Evolutionary conservation across 2,113 vertebrate species (phyloP), one percentile per base, ranked within the genome.

Genomic region (Gnathonemus longibarbis): DNA sequence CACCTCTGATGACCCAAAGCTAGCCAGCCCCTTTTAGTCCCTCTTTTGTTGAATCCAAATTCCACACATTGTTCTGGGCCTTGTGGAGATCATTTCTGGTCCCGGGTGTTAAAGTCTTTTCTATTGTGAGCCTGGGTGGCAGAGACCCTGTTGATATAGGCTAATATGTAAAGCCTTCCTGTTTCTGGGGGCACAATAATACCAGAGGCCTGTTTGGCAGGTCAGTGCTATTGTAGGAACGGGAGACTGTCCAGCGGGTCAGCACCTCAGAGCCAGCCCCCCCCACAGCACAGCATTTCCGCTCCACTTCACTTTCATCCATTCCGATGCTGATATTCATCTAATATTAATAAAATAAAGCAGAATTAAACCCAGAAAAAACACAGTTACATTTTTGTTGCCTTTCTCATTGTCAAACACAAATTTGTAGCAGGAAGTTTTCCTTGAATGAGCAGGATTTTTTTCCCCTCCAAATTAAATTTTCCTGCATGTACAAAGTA

Each of bases 121-220:
- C 31, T 24, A 9, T 53, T 19, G 66, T 89, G 88, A 89, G 66
- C 58, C 62, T 83, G 49, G n/a, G 70, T 62, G 45, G 17, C n/a
- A 35, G 45, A 39, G 56, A n/a, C 56, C 84, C 58, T 70, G 24
- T 45, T 62, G 84, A 87, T 66, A 42, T 35, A 27, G 89, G 27
- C 62, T 86, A 42, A 83, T 49, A 90, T 90, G n/a, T 86, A 74
- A 66, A 35, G 83, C 17, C 35, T 70, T 87, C 84, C 80, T 77
- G 53, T 66, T 53, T 31, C 42, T 86, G 31, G 83, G 56, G n/a
- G 84, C 19, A 24, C 49, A 27, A 74, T 74, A 62, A 56, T 27
- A 62, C 21, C 35, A 27, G 39, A 42, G 53, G 48, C 50, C 85
- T 8, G 84, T 48, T 49, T 49, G 50, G n/a, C 85, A 56, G 85